Evolutionary conservation across 2,888 invertebrate species (phyloP).

Genomic region (Drosophila cracens): DNA sequence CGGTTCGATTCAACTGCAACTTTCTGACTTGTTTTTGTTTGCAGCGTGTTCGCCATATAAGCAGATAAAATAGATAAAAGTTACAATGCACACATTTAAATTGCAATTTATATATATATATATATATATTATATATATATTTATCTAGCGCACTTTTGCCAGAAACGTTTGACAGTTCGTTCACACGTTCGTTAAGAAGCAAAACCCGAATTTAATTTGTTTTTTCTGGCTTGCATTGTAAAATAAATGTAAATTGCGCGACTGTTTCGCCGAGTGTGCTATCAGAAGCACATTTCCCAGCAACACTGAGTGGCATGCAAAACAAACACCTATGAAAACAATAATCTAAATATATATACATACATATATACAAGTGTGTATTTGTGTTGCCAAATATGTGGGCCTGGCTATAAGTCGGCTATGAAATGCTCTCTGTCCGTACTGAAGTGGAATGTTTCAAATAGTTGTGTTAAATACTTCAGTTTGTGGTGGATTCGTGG

Average conservation of each 20-base stretch:
- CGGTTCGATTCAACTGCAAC: background rate
- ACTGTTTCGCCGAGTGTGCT: constrained; percentile 31
- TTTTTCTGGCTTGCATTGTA: constrained; percentile 50
- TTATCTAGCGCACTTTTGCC: constrained; percentile 61
- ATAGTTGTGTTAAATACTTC: background rate
- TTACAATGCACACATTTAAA: background rate
- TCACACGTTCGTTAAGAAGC: constrained; percentile 59
- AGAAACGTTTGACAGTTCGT: constrained; percentile 70
- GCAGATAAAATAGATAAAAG: constrained; percentile 42
- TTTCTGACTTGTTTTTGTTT: background rate
- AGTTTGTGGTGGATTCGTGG: background rate
- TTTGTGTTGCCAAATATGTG: constrained; percentile 19
- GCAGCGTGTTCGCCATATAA: background rate
- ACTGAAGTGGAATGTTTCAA: background rate
- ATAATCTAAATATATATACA: constrained; percentile 38
- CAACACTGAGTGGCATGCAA: constrained; percentile 28
- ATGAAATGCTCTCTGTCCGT: constrained; percentile 30
- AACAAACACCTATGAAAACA: constrained; percentile 68
- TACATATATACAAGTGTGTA: background rate
- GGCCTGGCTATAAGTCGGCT: constrained; percentile 28
- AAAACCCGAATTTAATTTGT: constrained; percentile 41
- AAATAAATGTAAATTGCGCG: constrained; percentile 69
- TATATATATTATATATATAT: constrained; percentile 16
- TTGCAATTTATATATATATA: background rate
- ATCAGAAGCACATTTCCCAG: constrained; percentile 68